Base-by-base conservation (phyloP, 2,888 invertebrate genomes). In the Muscina levida region DNA sequence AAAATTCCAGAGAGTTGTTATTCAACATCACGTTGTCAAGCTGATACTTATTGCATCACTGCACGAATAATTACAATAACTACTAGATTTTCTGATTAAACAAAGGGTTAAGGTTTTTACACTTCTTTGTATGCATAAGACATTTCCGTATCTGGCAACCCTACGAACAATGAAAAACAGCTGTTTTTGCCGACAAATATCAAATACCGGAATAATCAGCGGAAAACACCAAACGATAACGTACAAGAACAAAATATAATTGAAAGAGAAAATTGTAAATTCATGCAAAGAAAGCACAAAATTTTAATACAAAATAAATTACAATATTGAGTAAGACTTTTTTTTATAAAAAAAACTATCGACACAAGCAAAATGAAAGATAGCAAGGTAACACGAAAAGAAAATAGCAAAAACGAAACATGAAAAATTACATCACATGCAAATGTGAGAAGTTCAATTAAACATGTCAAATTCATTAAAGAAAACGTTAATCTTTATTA, bases 351-450 rank as follows among this genome's bases (percentile, higher is more conserved):
- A 44, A 56, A 19, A 13, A 10, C n/a, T 22, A 66, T 39, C 3
- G 66, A 65, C 0, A 57, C 17, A 31, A 5, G 39, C 15, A 68
- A 71, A 17, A 77, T 80, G 72, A 77, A 71, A 66, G 75, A 82
- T 51, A 68, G 72, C 44, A 82, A 77, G 77, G 80, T 82, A 77
- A 82, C 56, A 48, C n/a, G 53, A 1, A 19, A 22, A 46, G 31
- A 65, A 65, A 26, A 19, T 11, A 57, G 1, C 10, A 5, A 42
- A 62, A 62, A 42, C 24, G n/a, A 0, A 4, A 31, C n/a, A 62
- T 46, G 17, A 46, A 15, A 56, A 84, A 82, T 85, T 87, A 85
- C 86, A 86, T 86, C 87, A 87, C 67, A 56, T 75, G 17, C 57
- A 66, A 62, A 44, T 59, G 37, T 15, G 56, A 31, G 59, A 37